Evolutionary conservation across 2,888 invertebrate species (phyloP), one percentile per base, ranked within the genome.

Genomic region (Phalera bucephala): DNA sequence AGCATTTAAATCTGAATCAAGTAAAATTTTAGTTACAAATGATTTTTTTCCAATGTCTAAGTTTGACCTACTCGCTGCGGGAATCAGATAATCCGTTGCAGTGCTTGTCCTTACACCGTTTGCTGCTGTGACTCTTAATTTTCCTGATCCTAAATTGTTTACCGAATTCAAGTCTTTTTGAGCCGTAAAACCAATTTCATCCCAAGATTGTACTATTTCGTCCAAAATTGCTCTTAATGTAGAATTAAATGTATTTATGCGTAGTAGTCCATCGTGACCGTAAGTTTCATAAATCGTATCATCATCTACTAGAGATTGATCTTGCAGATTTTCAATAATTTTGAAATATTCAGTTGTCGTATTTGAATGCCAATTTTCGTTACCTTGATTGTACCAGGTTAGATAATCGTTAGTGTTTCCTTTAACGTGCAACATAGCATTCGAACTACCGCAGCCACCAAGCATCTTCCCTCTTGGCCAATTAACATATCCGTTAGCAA

Each of bases 381-480:
- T 91, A 4, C 91, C 91, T 5, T 71, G 57, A 1, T 66, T 57
- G 12, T 76, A 78, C 92, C 92, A 92, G 11, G 65, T 58, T 34
- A 89, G 72, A 39, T 84, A 92, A 49, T 91, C 90, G 2, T 59
- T 43, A 0, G 56, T 55, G 44, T 75, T 82, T 0, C 91, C 91
- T 8, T 84, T 79, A 3, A 91, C 64, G 48, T 91, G 91, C 17
- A 91, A 60, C 80, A 91, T 91, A 8, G 74, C 88, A 56, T 91
- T 92, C 7, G 91, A 65, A 2, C 75, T 74, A n/a, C 91, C 88
- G 0, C 80, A 75, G 0, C 92, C 92, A 31, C 92, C 92, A 48
- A 92, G 72, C 62, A 91, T 80, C 58, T 92, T 93, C 0, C 93
- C 94, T 27, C 91, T 77, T 3, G 92, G 84, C 91, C 91, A 91